Percentiles rank a stretch among this genome's conserved stretches.
phyloP scores from a whole-genome alignment of 2,888 invertebrate genomes.

The Drosophila tanythrix region DNA sequence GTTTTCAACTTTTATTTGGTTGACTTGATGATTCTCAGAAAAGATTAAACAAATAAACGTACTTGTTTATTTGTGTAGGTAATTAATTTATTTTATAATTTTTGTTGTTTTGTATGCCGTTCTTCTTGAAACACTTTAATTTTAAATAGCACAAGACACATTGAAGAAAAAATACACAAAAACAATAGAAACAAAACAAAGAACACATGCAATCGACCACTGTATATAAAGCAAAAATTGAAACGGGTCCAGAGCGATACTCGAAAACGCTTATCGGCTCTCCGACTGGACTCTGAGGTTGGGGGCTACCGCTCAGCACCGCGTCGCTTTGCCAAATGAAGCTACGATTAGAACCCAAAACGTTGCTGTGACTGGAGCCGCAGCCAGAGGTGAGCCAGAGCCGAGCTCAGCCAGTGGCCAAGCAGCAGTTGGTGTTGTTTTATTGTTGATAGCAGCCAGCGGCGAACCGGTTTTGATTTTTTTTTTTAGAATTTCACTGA shows the following conservation, averaged over 20 bases:
- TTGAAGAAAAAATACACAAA: background rate
- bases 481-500: conserved; percentile 31
- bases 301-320: conserved; percentile 56
- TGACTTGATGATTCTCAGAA: conserved; percentile 29
- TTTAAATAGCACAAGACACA: conserved; percentile 22
- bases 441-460: conserved; percentile 31
- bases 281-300: conserved; percentile 8
- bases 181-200: conserved; percentile 7
- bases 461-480: conserved; percentile 44
- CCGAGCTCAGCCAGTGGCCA: conserved; percentile 7
- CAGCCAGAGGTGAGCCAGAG: background rate
- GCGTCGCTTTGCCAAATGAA: conserved; percentile 68
- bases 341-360: conserved; percentile 50
- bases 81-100: background rate
- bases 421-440: conserved; percentile 7
- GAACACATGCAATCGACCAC: background rate
- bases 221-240: conserved; percentile 6
- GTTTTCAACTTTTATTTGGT: conserved; percentile 2
- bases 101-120: background rate
- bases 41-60: conserved; percentile 3
- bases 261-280: conserved; percentile 3
- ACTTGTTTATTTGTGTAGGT: conserved; percentile 3
- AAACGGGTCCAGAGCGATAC: conserved; percentile 49
- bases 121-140: conserved; percentile 27
- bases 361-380: conserved; percentile 22